Conservation (phyloP, 2,888 invertebrate genomes). For the Tanypteryx hageni region DNA sequence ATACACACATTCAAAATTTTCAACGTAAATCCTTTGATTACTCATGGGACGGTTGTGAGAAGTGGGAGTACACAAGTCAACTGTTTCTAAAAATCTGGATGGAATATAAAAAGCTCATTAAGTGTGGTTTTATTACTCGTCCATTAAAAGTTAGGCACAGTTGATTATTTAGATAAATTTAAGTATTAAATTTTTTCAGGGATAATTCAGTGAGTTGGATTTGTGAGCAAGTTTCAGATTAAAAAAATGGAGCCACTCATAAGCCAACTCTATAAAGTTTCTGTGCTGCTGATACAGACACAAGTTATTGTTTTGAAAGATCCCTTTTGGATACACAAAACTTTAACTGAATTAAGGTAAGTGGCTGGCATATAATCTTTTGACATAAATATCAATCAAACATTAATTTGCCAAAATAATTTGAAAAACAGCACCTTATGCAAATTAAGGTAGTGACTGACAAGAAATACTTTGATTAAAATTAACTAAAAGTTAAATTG, state of each 20-base stretch:
- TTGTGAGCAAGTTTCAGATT: slow-evolving; percentile 49
- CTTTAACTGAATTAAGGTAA: no score
- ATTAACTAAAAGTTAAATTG: neutral
- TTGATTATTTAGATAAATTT: slow-evolving; percentile 7
- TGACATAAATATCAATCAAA: no score
- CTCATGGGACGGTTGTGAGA: slow-evolving; percentile 9
- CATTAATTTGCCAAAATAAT: no score
- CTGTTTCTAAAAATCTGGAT: slow-evolving; percentile 33
- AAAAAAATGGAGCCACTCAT: neutral
- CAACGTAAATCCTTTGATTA: slow-evolving; percentile 22
- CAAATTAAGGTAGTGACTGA: no score
- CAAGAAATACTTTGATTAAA: no score
- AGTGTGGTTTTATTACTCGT: neutral
- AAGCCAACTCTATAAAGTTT: neutral
- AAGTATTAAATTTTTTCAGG: neutral
- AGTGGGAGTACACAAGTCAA: slow-evolving; percentile 31
- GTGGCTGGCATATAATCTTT: no score
- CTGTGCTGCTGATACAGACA: neutral
- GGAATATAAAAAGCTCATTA: slow-evolving; percentile 39
- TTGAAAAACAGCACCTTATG: no score
- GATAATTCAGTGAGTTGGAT: neutral
- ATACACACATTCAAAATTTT: slow-evolving; percentile 33
- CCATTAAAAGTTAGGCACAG: slow-evolving; percentile 29
- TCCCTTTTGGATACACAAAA: no score
- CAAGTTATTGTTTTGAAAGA: neutral